These are phyloP conservation scores for Epinephelus coioides DNA, from an alignment of 2,797 vertebrate genomes.

Conservation along the genomic window DNA sequence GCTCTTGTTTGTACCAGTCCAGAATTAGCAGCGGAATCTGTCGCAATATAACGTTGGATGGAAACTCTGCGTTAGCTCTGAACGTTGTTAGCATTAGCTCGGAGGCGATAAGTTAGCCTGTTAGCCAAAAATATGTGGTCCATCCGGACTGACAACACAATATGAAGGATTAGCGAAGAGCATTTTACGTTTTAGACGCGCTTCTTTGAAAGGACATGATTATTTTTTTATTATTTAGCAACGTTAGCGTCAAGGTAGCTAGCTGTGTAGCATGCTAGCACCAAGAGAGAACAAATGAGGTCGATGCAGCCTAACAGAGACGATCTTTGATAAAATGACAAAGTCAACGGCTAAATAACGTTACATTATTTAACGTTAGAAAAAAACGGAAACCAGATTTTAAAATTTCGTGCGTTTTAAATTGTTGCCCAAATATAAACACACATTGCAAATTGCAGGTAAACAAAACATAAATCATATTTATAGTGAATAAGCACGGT, in stretches of 20 bases:
- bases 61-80: slow-evolving; percentile 59
- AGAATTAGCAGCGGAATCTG: slow-evolving; percentile 48
- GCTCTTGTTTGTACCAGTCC: slow-evolving; percentile 38
- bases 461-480: neutral
- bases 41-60: slow-evolving; percentile 50
- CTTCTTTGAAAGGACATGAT: neutral
- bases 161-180: neutral
- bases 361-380: neutral
- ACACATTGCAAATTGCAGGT: neutral
- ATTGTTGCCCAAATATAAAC: neutral
- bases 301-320: slow-evolving; percentile 43
- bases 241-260: slow-evolving; percentile 26
- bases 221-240: slow-evolving; percentile 24
- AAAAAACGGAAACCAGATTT: neutral
- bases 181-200: slow-evolving; percentile 5
- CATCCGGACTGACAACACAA: slow-evolving; percentile 63
- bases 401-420: neutral
- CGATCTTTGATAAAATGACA: slow-evolving; percentile 36
- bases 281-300: slow-evolving; percentile 58
- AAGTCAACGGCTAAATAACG: slow-evolving; percentile 8
- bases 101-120: slow-evolving; percentile 46
- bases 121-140: slow-evolving; percentile 17
- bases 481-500: neutral
- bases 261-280: slow-evolving; percentile 46
- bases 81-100: slow-evolving; percentile 66